Evolutionary conservation across 1,140 invertebrate species (phyloP), one percentile per base, ranked within the genome.

Genomic region (Neodiprion fabricii): DNA sequence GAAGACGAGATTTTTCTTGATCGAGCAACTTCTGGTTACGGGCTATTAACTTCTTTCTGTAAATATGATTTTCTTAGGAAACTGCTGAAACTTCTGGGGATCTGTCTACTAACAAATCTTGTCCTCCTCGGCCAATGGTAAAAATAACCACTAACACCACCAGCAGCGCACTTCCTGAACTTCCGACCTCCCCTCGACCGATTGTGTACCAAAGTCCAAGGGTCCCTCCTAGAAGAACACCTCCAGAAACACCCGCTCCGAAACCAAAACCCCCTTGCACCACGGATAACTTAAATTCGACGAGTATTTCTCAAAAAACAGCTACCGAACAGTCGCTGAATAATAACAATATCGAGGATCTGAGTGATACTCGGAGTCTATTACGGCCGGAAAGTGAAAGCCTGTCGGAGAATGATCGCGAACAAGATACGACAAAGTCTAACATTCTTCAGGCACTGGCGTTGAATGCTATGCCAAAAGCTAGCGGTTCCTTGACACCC

Each of bases 31-130:
- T 50, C 17, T 71, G 78, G 76, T 78, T 76, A 69, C 71, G 75
- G 77, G 75, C 70, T 7, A 72, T 66, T 71, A 73, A 68, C 48
- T 67, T 79, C 76, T 85, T 79, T 40, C 5, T 61, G 53, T 61
- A 61, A 61, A 61, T 14, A 61, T 85, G 81, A 72, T 86, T 86
- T 81, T 83, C 53, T 14, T 84, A 89, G 87, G 87, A 79, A 82
- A 87, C 85, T 81, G 86, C 87, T 85, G 87, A 85, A 74, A 80
- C 78, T 83, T 79, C 83, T 84, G 83, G 80, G 75, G 73, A 78
- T 80, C 81, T 84, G 78, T 81, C 85, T 77, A 84, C 83, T 86
- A 87, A 85, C 79, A 86, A 69, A 21, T 21, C 84, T 83, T 77
- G 74, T 76, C 79, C 81, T 76, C 77, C 81, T 77, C 80, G 83